Evolutionary conservation across 1,140 invertebrate species (phyloP).

Genomic region (Olivierus martensii): DNA sequence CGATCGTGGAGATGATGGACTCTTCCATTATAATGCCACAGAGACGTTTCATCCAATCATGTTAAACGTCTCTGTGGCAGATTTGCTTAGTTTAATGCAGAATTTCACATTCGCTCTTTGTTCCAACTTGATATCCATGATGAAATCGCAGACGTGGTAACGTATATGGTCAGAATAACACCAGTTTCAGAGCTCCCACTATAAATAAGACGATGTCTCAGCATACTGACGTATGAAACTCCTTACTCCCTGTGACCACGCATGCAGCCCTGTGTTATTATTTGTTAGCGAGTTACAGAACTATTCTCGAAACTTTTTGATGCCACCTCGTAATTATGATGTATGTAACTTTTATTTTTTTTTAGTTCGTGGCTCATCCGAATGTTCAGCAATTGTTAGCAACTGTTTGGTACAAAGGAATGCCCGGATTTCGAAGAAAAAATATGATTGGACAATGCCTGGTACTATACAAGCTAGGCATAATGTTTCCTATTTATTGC

Average conservation of each 20-base stretch:
- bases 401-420: slow-evolving; percentile 82
- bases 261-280: too few relatives aligned
- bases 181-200: not conserved
- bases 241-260: too few relatives aligned
- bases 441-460: slow-evolving; percentile 54
- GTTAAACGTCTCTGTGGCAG: too few relatives aligned
- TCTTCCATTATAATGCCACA: not conserved
- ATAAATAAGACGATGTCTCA: not conserved
- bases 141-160: too few relatives aligned
- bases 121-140: too few relatives aligned
- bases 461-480: slow-evolving; percentile 61
- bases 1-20: too few relatives aligned
- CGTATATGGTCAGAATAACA: not conserved
- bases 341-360: slow-evolving; percentile 23
- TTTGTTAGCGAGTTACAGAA: too few relatives aligned
- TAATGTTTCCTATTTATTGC: slow-evolving; percentile 73
- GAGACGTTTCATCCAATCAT: not conserved
- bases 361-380: slow-evolving; percentile 80
- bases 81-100: too few relatives aligned
- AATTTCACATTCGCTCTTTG: too few relatives aligned
- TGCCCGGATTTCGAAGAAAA: slow-evolving; percentile 72
- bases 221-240: not conserved
- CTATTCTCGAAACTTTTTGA: too few relatives aligned
- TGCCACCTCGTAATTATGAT: too few relatives aligned
- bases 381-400: slow-evolving; percentile 81